Conservation (phyloP, 2,113 vertebrate genomes). For the Hydrolagus affinis region DNA sequence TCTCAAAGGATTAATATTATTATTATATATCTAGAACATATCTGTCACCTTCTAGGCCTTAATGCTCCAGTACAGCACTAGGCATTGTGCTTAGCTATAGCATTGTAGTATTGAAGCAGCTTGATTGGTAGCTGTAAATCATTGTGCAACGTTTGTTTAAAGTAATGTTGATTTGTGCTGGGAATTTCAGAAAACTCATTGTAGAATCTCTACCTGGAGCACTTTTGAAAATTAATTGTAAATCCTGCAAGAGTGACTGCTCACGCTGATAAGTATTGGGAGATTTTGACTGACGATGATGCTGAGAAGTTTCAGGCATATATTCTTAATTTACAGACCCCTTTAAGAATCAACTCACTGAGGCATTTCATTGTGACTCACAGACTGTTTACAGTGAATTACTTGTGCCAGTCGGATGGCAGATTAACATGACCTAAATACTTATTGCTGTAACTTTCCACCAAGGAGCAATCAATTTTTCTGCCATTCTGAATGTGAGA, state of each 20-base stretch:
- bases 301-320: neutral
- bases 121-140: neutral
- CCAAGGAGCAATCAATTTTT: neutral
- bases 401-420: neutral
- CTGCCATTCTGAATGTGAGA: neutral
- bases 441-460: neutral
- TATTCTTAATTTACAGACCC: neutral
- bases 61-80: neutral
- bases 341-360: neutral
- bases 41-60: neutral
- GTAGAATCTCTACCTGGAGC: neutral
- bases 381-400: neutral
- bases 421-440: neutral
- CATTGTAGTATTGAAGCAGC: neutral
- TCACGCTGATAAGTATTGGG: neutral
- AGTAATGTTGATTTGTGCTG: neutral
- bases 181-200: neutral
- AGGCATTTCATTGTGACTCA: neutral
- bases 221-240: neutral
- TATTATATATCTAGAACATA: neutral
- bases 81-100: neutral
- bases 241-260: neutral
- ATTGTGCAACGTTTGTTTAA: neutral
- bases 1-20: neutral
- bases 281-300: neutral